Conservation (phyloP, 2,113 vertebrate genomes). For the Alouatta palliata region DNA sequence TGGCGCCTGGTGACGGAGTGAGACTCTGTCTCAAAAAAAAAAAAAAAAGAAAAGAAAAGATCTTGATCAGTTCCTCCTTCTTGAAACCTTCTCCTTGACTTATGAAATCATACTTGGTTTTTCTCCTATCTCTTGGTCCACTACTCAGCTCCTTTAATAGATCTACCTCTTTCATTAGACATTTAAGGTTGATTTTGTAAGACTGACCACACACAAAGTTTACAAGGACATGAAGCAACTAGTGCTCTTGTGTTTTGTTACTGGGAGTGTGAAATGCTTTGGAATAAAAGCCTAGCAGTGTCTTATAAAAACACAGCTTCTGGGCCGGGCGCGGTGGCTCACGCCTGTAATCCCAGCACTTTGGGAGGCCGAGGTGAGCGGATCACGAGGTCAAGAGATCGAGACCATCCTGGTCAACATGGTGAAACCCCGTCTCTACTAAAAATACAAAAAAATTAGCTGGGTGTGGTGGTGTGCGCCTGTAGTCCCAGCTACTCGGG, state of each 20-base stretch:
- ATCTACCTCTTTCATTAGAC: not conserved
- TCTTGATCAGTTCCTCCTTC: not conserved
- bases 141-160: not conserved
- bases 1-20: too few relatives aligned
- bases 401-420: too few relatives aligned
- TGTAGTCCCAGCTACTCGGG: too few relatives aligned
- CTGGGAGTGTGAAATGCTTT: not conserved
- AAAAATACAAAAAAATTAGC: too few relatives aligned
- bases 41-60: not conserved
- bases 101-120: not conserved
- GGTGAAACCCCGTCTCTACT: too few relatives aligned
- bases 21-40: too few relatives aligned
- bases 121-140: not conserved
- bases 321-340: too few relatives aligned
- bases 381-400: too few relatives aligned
- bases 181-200: not conserved
- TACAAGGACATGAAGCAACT: not conserved
- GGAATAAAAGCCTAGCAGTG: not conserved
- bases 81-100: not conserved
- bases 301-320: not conserved
- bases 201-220: not conserved
- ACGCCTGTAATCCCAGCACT: too few relatives aligned
- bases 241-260: not conserved
- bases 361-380: too few relatives aligned
- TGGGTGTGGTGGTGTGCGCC: too few relatives aligned